Evolutionary conservation across 2,113 vertebrate genomes (phyloP).

Genomic region (Gasterosteus aculeatus): DNA sequence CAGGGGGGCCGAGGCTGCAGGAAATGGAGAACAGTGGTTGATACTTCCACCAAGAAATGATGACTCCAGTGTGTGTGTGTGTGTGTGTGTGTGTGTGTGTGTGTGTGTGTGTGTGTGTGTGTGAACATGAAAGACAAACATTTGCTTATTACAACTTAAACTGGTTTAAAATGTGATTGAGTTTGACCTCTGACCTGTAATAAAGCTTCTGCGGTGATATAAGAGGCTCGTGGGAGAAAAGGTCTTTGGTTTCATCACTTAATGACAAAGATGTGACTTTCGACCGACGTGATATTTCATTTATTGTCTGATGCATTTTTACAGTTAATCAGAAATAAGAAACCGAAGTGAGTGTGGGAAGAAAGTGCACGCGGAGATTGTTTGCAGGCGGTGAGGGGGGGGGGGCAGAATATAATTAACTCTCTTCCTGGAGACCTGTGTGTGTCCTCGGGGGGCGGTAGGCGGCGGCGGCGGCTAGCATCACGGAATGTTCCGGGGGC

Average conservation of each 20-base stretch:
- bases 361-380: neutral
- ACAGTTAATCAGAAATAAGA: no score
- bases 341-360: neutral
- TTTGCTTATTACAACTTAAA: neutral
- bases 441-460: conserved; percentile 10
- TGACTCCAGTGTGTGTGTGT: conserved; percentile 28
- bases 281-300: no score
- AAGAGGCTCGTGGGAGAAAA: no score
- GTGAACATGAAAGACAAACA: neutral
- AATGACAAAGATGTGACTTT: no score
- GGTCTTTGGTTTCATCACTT: no score
- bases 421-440: conserved; percentile 63
- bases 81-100: conserved; percentile 3
- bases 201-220: no score
- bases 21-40: conserved; percentile 49
- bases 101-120: neutral
- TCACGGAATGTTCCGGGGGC: conserved; percentile 90
- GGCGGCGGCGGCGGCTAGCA: conserved; percentile 79
- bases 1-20: conserved; percentile 21
- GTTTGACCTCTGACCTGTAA: no score
- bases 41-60: conserved; percentile 37
- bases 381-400: neutral
- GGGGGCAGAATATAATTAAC: conserved; percentile 69
- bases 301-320: no score
- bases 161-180: neutral